These are phyloP conservation scores for Protobothrops flavoviridis DNA, from an alignment of 2,113 vertebrate genomes.

Conservation along the genomic window DNA sequence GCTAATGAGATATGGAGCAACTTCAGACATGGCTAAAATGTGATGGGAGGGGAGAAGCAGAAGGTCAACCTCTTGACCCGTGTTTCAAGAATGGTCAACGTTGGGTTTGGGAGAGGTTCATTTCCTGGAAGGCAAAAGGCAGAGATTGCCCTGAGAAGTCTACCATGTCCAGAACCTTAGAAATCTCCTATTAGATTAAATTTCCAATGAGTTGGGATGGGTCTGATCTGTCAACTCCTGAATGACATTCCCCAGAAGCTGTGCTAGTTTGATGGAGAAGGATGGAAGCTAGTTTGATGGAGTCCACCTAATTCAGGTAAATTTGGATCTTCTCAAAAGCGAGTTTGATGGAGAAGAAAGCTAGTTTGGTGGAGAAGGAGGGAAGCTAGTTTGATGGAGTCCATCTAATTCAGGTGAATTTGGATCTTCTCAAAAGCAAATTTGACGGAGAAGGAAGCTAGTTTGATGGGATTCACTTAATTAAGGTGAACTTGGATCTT, in stretches of 20 bases:
- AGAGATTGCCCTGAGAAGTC: slow-evolving; percentile 31
- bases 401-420: too few species aligned
- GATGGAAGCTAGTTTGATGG: too few species aligned
- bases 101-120: not conserved
- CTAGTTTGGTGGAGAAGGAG: too few species aligned
- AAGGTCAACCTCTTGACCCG: not conserved
- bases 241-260: not conserved
- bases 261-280: not conserved
- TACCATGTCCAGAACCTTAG: not conserved
- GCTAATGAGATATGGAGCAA: fast-evolving
- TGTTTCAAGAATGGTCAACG: slow-evolving; percentile 23
- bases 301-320: too few species aligned
- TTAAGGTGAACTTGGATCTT: too few species aligned
- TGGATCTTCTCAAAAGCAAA: too few species aligned
- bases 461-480: too few species aligned
- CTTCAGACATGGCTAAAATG: slow-evolving; percentile 14
- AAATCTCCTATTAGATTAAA: not conserved
- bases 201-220: not conserved
- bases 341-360: too few species aligned
- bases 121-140: slow-evolving; percentile 5
- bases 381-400: too few species aligned
- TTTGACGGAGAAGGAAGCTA: too few species aligned
- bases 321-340: too few species aligned
- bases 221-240: not conserved
- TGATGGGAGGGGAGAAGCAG: not conserved